Evolutionary conservation across 2,113 vertebrate genomes (phyloP), one percentile per base, ranked within the genome.

Genomic region (Hippopotamus amphibius): DNA sequence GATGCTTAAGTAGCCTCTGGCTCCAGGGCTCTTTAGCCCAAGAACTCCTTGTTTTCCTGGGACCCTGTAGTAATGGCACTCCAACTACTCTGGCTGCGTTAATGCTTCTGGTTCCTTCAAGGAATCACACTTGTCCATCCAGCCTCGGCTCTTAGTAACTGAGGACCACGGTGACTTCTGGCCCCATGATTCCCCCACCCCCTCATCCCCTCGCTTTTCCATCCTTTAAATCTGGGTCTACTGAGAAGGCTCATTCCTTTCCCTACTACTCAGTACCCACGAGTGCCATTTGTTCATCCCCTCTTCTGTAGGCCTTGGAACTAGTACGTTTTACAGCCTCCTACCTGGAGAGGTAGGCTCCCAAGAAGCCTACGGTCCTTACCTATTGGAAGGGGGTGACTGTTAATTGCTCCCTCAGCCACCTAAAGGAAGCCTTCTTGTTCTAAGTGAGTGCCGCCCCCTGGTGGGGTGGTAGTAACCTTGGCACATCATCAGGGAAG

Each of bases 371-470:
- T 61, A 4, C 33, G 53, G 63, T 30, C 81, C 65, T 80, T 81
- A 63, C 37, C 59, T 16, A 22, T 94, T 83, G 26, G 53, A 72
- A 61, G 50, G 22, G 66, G 66, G 53, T 66, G 61, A 59, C 66
- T 68, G 59, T 61, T 91, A 71, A 88, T 87, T 93, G 91, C 59
- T 96, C 82, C 82, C 86, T 63, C 74, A 95, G 61, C 46, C 79
- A 97, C 48, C 85, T 71, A 91, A 90, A 68, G 50, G 55, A 92
- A 90, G 55, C 69, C 85, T 77, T 96, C 94, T 97, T 92, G 93
- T 92, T 83, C 95, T 94, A 95, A 96, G 96, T 84, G 89, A 95
- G 96, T 97, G 89, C 87, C 79, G 92, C 95, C 97, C 97, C 96
- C 97, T 97, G 77, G 96, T 96, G 96, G 97, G 93, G 94, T 96